These are phyloP conservation scores for Erebia aethiops DNA, from an alignment of 2,888 invertebrate genomes.

Conservation along the genomic window DNA sequence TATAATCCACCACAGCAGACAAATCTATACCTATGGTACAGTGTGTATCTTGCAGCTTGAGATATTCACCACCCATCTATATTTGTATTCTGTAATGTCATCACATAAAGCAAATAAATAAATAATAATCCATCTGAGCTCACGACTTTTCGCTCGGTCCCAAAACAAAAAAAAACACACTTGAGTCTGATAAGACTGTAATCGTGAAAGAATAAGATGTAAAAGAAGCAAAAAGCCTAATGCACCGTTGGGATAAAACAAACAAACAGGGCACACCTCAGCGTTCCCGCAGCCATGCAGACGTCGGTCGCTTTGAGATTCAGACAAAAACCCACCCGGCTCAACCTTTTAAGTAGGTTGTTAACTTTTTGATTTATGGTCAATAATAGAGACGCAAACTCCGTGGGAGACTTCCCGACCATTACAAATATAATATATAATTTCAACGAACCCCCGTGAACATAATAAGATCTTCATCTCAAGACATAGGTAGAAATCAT, in stretches of 20 bases:
- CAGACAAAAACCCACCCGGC: constrained; percentile 77
- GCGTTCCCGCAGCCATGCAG: constrained; percentile 63
- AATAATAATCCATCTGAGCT: constrained; percentile 31
- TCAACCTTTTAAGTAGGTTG: constrained; percentile 82
- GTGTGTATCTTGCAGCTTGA: no score
- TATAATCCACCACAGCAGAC: no score
- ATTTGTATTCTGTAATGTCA: background rate
- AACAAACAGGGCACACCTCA: constrained; percentile 73
- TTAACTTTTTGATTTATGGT: constrained; percentile 83
- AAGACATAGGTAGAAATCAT: constrained; percentile 53
- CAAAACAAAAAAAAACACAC: constrained; percentile 51
- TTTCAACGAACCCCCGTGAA: constrained; percentile 78
- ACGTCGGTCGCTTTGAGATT: constrained; percentile 77
- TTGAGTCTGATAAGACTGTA: constrained; percentile 69
- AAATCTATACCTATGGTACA: no score
- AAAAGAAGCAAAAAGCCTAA: constrained; percentile 74
- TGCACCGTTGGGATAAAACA: constrained; percentile 82
- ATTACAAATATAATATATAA: constrained; percentile 76
- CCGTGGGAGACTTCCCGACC: constrained; percentile 79
- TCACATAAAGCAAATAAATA: constrained; percentile 8
- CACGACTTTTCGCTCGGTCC: constrained; percentile 39
- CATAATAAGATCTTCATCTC: constrained; percentile 71
- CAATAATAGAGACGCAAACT: constrained; percentile 82
- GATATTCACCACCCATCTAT: no score
- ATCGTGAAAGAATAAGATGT: constrained; percentile 74